Conservation (phyloP, 2,888 invertebrate genomes). For the Mythimna loreyi region DNA sequence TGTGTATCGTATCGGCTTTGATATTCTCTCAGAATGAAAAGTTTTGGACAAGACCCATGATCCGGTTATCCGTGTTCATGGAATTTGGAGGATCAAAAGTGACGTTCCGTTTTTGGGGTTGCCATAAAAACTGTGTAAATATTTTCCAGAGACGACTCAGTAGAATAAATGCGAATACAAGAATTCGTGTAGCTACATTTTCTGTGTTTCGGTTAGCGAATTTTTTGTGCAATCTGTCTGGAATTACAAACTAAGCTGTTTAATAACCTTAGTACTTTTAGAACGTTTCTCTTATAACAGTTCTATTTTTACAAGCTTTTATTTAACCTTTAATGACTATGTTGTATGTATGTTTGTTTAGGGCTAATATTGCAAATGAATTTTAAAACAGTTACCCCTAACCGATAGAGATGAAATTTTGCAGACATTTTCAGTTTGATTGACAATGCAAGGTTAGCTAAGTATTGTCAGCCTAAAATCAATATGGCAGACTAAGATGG, state of each 20-base stretch:
- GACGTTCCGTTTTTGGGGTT: constrained; percentile 15
- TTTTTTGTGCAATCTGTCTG: not conserved
- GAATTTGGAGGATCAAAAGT: constrained; percentile 29
- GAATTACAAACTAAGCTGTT: not conserved
- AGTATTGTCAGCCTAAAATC: no score
- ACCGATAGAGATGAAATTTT: no score
- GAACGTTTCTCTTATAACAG: not conserved
- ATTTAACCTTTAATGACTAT: no score
- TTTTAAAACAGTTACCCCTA: no score
- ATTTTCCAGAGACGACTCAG: not conserved
- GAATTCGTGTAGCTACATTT: not conserved
- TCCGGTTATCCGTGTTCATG: constrained; percentile 29
- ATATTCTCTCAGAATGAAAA: constrained; percentile 31
- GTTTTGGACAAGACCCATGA: constrained; percentile 29
- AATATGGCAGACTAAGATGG: no score
- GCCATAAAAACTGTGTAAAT: constrained; percentile 24
- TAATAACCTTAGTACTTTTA: not conserved
- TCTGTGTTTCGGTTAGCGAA: not conserved
- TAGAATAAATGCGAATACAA: not conserved
- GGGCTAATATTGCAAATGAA: no score
- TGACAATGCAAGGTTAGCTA: no score
- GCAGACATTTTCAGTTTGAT: no score
- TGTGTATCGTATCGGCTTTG: constrained; percentile 14
- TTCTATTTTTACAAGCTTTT: no score
- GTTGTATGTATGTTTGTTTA: no score